Conservation (phyloP, 2,888 invertebrate genomes). For the Drosophila siamana region DNA sequence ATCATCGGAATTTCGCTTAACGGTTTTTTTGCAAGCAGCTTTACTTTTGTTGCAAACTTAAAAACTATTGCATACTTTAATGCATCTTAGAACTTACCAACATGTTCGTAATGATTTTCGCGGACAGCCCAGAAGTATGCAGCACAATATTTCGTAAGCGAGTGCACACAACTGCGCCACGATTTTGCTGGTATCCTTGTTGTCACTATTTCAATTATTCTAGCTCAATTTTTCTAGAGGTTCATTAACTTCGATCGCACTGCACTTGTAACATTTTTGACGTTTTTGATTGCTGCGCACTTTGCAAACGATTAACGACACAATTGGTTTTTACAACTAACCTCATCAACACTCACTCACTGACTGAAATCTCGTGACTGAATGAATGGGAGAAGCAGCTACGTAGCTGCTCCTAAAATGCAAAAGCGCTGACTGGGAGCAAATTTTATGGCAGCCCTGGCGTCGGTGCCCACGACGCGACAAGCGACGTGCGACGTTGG, state of each 20-base stretch:
- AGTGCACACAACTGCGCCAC: constrained; percentile 31
- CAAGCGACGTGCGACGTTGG: constrained; percentile 9
- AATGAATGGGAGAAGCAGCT: constrained; percentile 60
- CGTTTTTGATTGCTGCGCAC: constrained; percentile 12
- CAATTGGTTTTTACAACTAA: constrained; percentile 63
- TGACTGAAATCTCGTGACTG: constrained; percentile 69
- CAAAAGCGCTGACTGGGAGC: constrained; percentile 42
- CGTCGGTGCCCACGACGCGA: constrained; percentile 26
- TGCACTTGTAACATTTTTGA: constrained; percentile 41
- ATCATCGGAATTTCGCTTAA: not conserved
- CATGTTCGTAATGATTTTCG: constrained; percentile 65
- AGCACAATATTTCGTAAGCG: constrained; percentile 37
- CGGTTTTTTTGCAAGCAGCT: not conserved
- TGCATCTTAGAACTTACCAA: constrained; percentile 64
- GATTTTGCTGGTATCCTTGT: constrained; percentile 11
- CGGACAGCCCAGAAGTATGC: constrained; percentile 66
- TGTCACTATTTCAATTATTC: not conserved
- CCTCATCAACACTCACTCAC: constrained; percentile 79
- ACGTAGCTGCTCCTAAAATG: constrained; percentile 41
- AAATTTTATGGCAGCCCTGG: constrained; percentile 52
- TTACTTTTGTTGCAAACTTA: too few species aligned
- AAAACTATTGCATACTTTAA: constrained; percentile 36
- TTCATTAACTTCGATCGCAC: constrained; percentile 29
- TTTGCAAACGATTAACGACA: constrained; percentile 32
- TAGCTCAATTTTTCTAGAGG: constrained; percentile 2